Conservation (phyloP, 2,888 invertebrate genomes). For the Lagria hirta region DNA sequence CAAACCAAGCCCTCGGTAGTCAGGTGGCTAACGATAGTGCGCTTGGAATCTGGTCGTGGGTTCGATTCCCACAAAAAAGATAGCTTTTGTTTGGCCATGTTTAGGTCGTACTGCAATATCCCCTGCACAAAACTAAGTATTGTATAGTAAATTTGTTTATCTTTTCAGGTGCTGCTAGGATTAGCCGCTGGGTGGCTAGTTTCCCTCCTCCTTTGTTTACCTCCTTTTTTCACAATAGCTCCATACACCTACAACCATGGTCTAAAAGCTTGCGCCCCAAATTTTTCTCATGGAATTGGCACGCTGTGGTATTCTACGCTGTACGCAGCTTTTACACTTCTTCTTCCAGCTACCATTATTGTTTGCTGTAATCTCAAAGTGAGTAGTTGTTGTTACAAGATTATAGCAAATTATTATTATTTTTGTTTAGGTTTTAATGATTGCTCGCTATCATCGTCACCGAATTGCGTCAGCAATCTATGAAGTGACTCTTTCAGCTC, state of each 20-base stretch:
- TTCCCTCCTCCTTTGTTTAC: constrained; percentile 64
- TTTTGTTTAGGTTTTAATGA: constrained; percentile 59
- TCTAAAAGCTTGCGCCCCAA: constrained; percentile 67
- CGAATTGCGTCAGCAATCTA: constrained; percentile 83
- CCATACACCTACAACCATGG: constrained; percentile 59
- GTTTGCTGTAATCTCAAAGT: constrained; percentile 73
- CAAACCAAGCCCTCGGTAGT: no score
- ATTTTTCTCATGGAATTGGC: constrained; percentile 63
- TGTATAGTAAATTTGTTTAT: constrained; percentile 30
- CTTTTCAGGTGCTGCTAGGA: constrained; percentile 66
- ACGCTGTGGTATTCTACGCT: constrained; percentile 66
- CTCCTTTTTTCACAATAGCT: constrained; percentile 64
- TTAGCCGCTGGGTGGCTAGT: constrained; percentile 69
- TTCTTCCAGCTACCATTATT: constrained; percentile 68
- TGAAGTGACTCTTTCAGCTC: constrained; percentile 80
- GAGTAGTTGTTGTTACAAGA: constrained; percentile 21
- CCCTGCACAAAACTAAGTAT: no score
- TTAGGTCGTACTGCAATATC: no score
- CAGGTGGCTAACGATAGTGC: no score
- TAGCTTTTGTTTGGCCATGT: no score
- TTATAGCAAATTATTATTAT: neutral
- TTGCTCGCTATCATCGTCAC: constrained; percentile 75
- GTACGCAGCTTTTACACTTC: constrained; percentile 66
- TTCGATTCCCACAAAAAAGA: no score
- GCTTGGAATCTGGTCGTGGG: no score